Base-by-base conservation (phyloP, 2,888 invertebrate species). In the Colostygia pectinataria region DNA sequence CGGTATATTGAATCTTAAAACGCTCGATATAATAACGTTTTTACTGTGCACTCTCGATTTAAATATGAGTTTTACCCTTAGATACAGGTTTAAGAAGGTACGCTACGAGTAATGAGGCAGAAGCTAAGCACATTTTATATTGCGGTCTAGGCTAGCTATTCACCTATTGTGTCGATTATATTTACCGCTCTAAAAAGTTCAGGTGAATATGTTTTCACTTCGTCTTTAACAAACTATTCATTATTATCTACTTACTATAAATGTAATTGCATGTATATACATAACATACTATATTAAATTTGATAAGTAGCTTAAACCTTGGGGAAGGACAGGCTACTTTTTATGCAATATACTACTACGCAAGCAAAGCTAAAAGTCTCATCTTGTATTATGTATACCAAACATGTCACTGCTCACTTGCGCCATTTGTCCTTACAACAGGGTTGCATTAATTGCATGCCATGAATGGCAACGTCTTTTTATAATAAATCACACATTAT, bases 31-130 rank as follows among this genome's bases (percentile, higher is more conserved):
- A 77, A 66, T 66, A 63, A 28, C 56, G 58, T 49, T 59, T 67
- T 74, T 74, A 41, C 65, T 54, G 39, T 63, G 50, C 27, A 42
- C 42, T 34, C 36, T 40, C 38, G 45, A 53, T 66, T 68, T 70
- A 68, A 75, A 74, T 76, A 72, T 72, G 71, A 71, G 67, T 65
- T 69, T 70, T 68, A 68, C 66, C 65, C 71, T 72, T 65, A 70
- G 71, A 76, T 79, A 77, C 63, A 66, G 69, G 65, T 70, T 68
- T 63, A 63, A 69, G 70, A 68, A 68, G 66, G 68, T 67, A 65
- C 65, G 70, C 68, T 58, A 65, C 65, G 66, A 70, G 73, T 80
- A 80, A 79, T 77, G 79, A 79, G 65, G 71, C 70, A 69, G 68
- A 74, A 71, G 66, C 63, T 66, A 67, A 67, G 67, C 65, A 68